These are phyloP conservation scores for Crocidura indochinensis DNA, from an alignment of 2,797 vertebrate species.

Conservation along the genomic window DNA sequence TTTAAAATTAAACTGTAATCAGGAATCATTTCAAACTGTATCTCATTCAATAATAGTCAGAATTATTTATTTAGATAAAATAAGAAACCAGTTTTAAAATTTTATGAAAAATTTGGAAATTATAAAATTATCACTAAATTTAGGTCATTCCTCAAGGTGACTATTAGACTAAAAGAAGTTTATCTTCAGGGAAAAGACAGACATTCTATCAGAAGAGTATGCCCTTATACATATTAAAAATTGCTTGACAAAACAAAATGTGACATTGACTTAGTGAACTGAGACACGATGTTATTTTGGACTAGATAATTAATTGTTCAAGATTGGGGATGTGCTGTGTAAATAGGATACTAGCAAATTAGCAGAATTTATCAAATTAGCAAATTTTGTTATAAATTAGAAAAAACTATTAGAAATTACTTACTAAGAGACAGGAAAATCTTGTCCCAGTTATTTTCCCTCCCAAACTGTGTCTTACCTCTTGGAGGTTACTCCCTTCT, in stretches of 20 bases:
- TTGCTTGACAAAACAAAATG: not conserved
- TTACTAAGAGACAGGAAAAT: not conserved
- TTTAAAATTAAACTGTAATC: conserved; percentile 52
- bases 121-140: not conserved
- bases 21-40: not conserved
- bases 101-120: not conserved
- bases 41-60: conserved; percentile 8
- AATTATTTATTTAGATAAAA: conserved; percentile 52
- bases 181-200: not conserved
- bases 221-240: not conserved
- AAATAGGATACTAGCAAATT: too few relatives aligned
- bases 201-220: not conserved
- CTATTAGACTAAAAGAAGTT: not conserved
- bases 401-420: not conserved
- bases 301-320: not conserved
- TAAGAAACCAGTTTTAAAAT: not conserved
- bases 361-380: too few relatives aligned
- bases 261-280: not conserved
- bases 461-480: too few relatives aligned
- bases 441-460: not conserved
- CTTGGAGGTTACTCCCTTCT: too few relatives aligned
- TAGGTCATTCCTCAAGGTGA: not conserved
- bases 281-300: not conserved
- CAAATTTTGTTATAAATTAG: too few relatives aligned
- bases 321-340: too few relatives aligned